phyloP scores from a whole-genome alignment of 1,140 invertebrate genomes.

The Nixonia krombeini region DNA sequence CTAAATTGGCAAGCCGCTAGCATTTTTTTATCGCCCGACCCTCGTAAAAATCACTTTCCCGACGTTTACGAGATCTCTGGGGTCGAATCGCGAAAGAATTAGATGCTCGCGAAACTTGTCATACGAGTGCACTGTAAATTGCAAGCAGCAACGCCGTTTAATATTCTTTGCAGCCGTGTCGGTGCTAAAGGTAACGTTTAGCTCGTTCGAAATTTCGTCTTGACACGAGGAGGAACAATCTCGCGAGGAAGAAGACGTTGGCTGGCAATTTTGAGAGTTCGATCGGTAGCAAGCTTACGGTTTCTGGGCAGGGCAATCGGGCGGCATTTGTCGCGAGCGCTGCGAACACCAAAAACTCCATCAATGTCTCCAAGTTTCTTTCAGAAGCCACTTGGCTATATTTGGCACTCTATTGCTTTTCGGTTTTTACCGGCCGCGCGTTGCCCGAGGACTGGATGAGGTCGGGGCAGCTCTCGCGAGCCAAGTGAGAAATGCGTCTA shows the following conservation, averaged over 20 bases:
- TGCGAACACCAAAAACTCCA: slow-evolving; percentile 60
- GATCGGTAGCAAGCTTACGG: slow-evolving; percentile 15
- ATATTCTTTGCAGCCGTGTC: too few species aligned
- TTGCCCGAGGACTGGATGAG: slow-evolving; percentile 35
- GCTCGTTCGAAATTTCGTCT: too few species aligned
- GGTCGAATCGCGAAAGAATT: slow-evolving; percentile 24
- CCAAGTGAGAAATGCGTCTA: slow-evolving; percentile 66
- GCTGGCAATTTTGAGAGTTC: slow-evolving; percentile 15
- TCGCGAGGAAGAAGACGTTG: slow-evolving; percentile 15
- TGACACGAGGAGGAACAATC: slow-evolving; percentile 3
- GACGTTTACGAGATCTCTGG: slow-evolving; percentile 23
- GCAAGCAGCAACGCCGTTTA: too few species aligned
- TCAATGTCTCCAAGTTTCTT: slow-evolving; percentile 68
- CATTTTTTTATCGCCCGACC: slow-evolving; percentile 23
- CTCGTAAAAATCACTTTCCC: slow-evolving; percentile 35
- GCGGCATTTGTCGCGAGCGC: slow-evolving; percentile 60
- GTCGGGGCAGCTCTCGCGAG: slow-evolving; percentile 40
- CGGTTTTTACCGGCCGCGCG: slow-evolving; percentile 60
- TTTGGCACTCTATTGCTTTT: slow-evolving; percentile 62
- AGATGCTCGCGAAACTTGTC: slow-evolving; percentile 2
- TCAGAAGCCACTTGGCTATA: slow-evolving; percentile 52
- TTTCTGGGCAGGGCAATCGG: slow-evolving; percentile 49
- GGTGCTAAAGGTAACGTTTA: too few species aligned
- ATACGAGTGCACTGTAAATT: too few species aligned
- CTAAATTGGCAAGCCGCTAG: slow-evolving; percentile 30